These are phyloP conservation scores for Oligia latruncula DNA, from an alignment of 2,888 invertebrate species.

Conservation along the genomic window DNA sequence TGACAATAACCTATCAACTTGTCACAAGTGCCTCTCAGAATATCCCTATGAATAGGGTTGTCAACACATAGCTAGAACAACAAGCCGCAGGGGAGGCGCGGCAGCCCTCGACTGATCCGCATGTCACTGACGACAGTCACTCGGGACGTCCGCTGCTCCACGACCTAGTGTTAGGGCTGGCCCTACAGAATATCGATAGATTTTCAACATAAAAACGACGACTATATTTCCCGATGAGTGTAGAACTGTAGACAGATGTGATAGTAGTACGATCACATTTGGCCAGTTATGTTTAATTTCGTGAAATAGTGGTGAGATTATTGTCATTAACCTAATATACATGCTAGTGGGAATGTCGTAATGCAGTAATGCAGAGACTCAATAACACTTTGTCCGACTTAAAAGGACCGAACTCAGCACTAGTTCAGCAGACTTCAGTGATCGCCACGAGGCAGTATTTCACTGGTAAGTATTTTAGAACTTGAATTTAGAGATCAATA, in stretches of 20 bases:
- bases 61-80: slow-evolving; percentile 11
- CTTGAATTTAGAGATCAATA: too few relatives aligned
- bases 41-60: slow-evolving; percentile 17
- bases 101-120: slow-evolving; percentile 30
- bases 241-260: not conserved
- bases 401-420: not conserved
- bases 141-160: slow-evolving; percentile 10
- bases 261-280: not conserved
- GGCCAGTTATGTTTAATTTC: not conserved
- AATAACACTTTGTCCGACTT: not conserved
- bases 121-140: slow-evolving; percentile 38
- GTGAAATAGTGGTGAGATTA: not conserved
- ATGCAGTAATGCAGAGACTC: too few relatives aligned
- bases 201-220: slow-evolving; percentile 12
- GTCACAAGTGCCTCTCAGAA: slow-evolving; percentile 5
- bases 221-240: not conserved
- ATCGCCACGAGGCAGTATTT: not conserved
- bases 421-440: not conserved
- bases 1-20: not conserved
- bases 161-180: slow-evolving; percentile 26
- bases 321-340: not conserved
- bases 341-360: too few relatives aligned
- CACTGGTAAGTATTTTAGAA: not conserved
- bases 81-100: not conserved
- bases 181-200: not conserved